Conservation (phyloP, 2,113 vertebrate genomes). For the Dipodomys spectabilis region DNA sequence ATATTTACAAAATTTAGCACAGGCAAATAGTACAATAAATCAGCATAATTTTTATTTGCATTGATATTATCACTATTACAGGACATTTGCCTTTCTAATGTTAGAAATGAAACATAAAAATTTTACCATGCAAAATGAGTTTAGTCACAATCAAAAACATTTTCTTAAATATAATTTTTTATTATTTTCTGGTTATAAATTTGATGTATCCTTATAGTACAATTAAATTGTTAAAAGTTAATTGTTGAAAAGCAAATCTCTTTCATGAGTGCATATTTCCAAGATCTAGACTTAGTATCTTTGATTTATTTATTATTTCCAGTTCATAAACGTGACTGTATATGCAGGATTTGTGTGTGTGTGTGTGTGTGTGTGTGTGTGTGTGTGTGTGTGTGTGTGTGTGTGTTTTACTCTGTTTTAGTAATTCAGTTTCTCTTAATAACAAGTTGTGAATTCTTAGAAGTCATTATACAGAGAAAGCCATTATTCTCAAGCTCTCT, state of each 20-base stretch:
- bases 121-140: neutral
- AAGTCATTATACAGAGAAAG: neutral
- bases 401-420: neutral
- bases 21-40: neutral
- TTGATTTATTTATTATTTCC: slow-evolving; percentile 16
- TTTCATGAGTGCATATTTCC: neutral
- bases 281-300: neutral
- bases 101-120: neutral
- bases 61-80: neutral
- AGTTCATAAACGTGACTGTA: neutral
- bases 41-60: neutral
- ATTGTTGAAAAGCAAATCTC: neutral
- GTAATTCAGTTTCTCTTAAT: neutral
- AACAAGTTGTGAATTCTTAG: neutral
- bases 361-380: too few relatives aligned
- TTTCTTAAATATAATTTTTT: neutral
- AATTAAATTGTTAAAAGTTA: neutral
- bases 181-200: neutral
- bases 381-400: too few relatives aligned
- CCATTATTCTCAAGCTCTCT: neutral
- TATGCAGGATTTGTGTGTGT: neutral
- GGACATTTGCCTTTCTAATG: neutral
- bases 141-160: neutral
- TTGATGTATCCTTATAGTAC: neutral
- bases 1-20: neutral